Evolutionary conservation across 2,113 vertebrate species (phyloP), one percentile per base, ranked within the genome.

Genomic region (Rostratula benghalensis): DNA sequence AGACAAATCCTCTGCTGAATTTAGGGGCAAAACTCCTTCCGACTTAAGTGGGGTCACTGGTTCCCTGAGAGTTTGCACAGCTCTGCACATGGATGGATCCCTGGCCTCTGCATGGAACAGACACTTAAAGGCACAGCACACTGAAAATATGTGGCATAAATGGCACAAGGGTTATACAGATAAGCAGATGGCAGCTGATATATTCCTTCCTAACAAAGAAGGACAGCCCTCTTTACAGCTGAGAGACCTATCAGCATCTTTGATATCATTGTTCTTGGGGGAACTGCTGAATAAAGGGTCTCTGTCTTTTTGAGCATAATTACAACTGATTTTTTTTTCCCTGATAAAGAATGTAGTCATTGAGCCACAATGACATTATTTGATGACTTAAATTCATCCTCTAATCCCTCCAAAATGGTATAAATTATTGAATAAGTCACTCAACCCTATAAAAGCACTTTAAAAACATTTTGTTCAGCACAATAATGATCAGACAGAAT

Each of bases 341-440:
- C 80, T 91, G 69, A 92, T 94, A 93, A 96, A 96, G 89, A 92
- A 91, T 59, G 92, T 33, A 95, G 89, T 79, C 83, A 93, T 83
- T 96, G 95, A 96, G 87, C 86, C 83, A 85, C 87, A 95, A 96
- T 92, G 89, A 73, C 90, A 93, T 79, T 93, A 94, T 92, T 84
- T 95, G 95, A 94, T 94, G 74, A 93, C 92, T 96, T 95, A 92
- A 96, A 96, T 85, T 96, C 77, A 87, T 94, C 77, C 87, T 95
- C 93, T 97, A 92, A 91, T 94, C 86, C 74, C n/a, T 89, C 83
- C 89, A 94, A 97, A 97, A 94, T 91, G 92, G 35, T 95, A 97
- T 95, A 92, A 96, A 95, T 97, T 94, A 95, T 96, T 93, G 86
- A 96, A 90, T 74, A 96, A 96, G 91, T 94, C 96, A 95, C 94